A percentile compares a stretch with the other conserved stretches of the same genome.
phyloP scores from a whole-genome alignment of 2,888 invertebrate genomes.

The Zootermopsis nevadensis region DNA sequence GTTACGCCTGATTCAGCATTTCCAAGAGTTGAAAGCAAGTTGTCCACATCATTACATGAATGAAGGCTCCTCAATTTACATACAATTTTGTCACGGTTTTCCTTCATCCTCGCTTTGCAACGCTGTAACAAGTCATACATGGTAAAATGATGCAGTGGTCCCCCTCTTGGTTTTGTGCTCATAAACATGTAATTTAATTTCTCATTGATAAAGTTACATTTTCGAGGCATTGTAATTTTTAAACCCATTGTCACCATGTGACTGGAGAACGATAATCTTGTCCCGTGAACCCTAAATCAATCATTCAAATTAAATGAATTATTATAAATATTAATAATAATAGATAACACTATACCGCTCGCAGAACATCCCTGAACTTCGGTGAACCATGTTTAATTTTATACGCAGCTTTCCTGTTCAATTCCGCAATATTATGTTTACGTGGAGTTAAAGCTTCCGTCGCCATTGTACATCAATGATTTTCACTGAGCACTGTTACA shows the following conservation, averaged over 20 bases:
- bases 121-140: conserved; percentile 42
- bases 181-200: no score
- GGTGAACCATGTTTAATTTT: conserved; percentile 59
- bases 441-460: neutral
- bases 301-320: no score
- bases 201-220: no score
- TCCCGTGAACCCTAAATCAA: no score
- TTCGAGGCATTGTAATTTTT: no score
- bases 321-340: neutral
- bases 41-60: conserved; percentile 17
- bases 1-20: neutral
- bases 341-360: conserved; percentile 59
- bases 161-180: no score
- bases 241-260: no score
- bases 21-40: neutral
- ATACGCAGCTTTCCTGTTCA: conserved; percentile 41
- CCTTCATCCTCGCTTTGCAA: conserved; percentile 40
- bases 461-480: neutral
- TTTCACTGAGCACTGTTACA: neutral
- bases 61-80: conserved; percentile 41
- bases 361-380: conserved; percentile 60
- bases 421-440: conserved; percentile 2
- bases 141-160: no score
- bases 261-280: no score
- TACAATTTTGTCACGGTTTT: conserved; percentile 45